Evolutionary conservation across 1,140 invertebrate species (phyloP).

Genomic region (Meloidogyne exigua): DNA sequence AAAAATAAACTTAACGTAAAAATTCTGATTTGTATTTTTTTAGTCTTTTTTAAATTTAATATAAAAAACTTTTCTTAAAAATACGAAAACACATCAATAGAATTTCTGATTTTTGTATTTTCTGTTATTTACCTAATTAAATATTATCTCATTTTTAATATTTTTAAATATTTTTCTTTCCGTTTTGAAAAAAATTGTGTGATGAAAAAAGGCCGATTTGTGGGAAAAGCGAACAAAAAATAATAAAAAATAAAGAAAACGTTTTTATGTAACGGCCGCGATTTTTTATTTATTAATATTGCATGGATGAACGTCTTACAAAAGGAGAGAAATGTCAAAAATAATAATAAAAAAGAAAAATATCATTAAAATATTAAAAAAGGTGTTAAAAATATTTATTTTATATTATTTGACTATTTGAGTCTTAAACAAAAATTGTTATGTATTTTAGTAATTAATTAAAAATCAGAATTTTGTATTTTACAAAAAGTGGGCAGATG

Average conservation of each 20-base stretch:
- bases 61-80: not conserved
- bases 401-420: not conserved
- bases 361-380: not conserved
- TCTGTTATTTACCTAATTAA: no score
- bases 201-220: not conserved
- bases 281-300: not conserved
- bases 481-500: no score
- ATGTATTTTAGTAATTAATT: no score
- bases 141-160: no score
- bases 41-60: not conserved
- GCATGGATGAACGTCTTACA: not conserved
- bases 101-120: no score
- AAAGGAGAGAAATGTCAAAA: slow-evolving; percentile 7
- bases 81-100: no score
- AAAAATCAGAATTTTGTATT: no score
- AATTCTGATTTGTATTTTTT: not conserved
- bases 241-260: not conserved
- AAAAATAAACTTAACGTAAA: no score
- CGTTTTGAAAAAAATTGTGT: not conserved
- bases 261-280: not conserved
- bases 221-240: not conserved
- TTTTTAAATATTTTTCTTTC: no score
- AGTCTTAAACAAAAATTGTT: not conserved
- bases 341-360: not conserved
- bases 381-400: not conserved